These are phyloP conservation scores for Mamestra configurata DNA, from an alignment of 1,140 invertebrate species.

Conservation along the genomic window DNA sequence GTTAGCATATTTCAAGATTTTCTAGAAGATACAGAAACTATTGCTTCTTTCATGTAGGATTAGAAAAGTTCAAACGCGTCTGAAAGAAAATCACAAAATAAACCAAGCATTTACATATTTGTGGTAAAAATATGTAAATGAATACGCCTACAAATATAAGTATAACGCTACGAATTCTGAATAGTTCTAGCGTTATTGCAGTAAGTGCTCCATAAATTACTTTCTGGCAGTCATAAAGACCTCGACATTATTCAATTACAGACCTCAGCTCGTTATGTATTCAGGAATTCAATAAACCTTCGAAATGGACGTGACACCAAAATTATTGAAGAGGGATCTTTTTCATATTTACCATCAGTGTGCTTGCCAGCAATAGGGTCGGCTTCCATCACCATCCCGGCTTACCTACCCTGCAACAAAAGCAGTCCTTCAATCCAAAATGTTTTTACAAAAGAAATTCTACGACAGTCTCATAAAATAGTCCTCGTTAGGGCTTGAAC, in stretches of 20 bases:
- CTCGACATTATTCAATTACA: constrained; percentile 23
- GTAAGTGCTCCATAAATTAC: constrained; percentile 30
- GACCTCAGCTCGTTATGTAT: neutral
- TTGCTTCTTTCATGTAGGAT: neutral
- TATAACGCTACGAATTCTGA: constrained; percentile 25
- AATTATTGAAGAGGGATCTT: constrained; percentile 5
- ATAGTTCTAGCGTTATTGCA: constrained; percentile 36
- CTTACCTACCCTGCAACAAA: constrained; percentile 69
- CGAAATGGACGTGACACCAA: neutral
- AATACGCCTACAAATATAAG: neutral
- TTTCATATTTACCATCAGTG: constrained; percentile 71
- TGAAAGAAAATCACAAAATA: neutral
- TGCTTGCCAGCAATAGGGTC: constrained; percentile 75
- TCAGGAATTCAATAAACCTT: constrained; percentile 4
- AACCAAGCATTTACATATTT: constrained; percentile 47
- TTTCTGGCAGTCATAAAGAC: constrained; percentile 29
- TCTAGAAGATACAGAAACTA: neutral
- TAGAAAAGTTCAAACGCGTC: neutral
- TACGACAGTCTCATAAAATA: constrained; percentile 7
- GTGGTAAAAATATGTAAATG: constrained; percentile 49
- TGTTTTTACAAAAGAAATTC: neutral
- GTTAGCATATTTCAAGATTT: constrained; percentile 1
- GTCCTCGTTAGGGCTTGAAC: constrained; percentile 12
- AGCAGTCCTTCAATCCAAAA: constrained; percentile 29
- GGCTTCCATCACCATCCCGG: constrained; percentile 80